A percentile compares a stretch with the other conserved stretches of the same genome.
These are phyloP conservation scores for Drosophila borborema DNA, from an alignment of 2,888 invertebrate species.

Conservation along the genomic window DNA sequence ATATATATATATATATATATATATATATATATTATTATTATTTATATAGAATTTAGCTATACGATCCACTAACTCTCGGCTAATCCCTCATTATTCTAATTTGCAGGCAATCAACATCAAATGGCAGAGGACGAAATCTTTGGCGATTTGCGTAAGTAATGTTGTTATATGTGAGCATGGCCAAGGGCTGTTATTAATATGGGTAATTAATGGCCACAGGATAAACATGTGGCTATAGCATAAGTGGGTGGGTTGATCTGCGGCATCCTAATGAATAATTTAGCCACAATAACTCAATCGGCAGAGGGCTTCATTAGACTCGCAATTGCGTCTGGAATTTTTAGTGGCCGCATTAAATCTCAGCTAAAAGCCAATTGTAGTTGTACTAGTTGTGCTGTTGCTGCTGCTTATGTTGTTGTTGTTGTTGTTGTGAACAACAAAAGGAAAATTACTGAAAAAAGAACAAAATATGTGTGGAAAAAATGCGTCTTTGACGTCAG, in stretches of 20 bases:
- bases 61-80: background rate
- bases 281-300: constrained; percentile 73
- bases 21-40: background rate
- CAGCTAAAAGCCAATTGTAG: constrained; percentile 56
- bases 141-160: constrained; percentile 64
- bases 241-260: constrained; percentile 10
- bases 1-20: background rate
- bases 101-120: constrained; percentile 66
- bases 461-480: constrained; percentile 31
- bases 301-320: constrained; percentile 65
- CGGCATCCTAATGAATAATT: constrained; percentile 50
- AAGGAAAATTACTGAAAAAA: constrained; percentile 9
- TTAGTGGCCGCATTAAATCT: constrained; percentile 69
- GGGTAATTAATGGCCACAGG: constrained; percentile 7
- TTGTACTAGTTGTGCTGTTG: constrained; percentile 7
- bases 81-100: constrained; percentile 61
- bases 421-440: constrained; percentile 8
- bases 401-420: constrained; percentile 22
- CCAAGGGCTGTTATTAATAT: constrained; percentile 17
- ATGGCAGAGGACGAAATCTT: constrained; percentile 68
- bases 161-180: constrained; percentile 1
- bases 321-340: constrained; percentile 57
- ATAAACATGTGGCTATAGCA: constrained; percentile 33
- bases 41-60: background rate
- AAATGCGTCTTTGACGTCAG: constrained; percentile 64